A percentile compares a stretch with the other conserved stretches of the same genome.
Conservation (phyloP, 2,113 vertebrate genomes). For the Xiphias gladius region DNA sequence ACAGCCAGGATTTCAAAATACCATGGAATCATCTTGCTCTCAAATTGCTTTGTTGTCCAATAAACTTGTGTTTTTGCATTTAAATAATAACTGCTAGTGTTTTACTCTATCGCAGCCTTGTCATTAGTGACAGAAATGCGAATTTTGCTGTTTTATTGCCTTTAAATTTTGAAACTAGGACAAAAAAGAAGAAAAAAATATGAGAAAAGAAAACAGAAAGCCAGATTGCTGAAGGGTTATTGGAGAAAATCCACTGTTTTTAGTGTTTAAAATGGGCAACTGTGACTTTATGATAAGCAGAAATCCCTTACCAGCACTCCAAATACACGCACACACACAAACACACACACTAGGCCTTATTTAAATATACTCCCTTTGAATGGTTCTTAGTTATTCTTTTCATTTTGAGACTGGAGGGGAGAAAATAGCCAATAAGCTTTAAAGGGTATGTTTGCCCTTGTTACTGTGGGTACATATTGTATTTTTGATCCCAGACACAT, state of each 20-base stretch:
- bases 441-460: constrained; percentile 26
- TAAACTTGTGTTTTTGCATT: constrained; percentile 30
- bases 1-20: not conserved
- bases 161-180: constrained; percentile 15
- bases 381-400: constrained; percentile 27
- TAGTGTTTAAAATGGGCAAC: constrained; percentile 42
- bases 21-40: not conserved
- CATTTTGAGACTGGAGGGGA: not conserved
- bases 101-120: constrained; percentile 14
- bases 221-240: constrained; percentile 19
- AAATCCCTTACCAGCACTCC: not conserved
- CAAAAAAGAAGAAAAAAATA: not conserved
- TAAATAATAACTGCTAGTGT: constrained; percentile 7
- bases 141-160: constrained; percentile 14
- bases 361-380: constrained; percentile 16
- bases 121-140: constrained; percentile 49
- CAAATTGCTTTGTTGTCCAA: constrained; percentile 20
- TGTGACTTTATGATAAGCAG: constrained; percentile 51
- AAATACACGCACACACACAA: constrained; percentile 13
- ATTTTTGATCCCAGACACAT: constrained; percentile 26
- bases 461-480: constrained; percentile 1
- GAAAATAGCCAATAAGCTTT: constrained; percentile 14
- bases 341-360: constrained; percentile 16
- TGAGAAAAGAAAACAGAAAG: constrained; percentile 35
- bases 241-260: constrained; percentile 27